A percentile compares a stretch with the other conserved stretches of the same genome.
These are phyloP conservation scores for Anseranas semipalmata DNA, from an alignment of 2,113 vertebrate species.

Conservation along the genomic window DNA sequence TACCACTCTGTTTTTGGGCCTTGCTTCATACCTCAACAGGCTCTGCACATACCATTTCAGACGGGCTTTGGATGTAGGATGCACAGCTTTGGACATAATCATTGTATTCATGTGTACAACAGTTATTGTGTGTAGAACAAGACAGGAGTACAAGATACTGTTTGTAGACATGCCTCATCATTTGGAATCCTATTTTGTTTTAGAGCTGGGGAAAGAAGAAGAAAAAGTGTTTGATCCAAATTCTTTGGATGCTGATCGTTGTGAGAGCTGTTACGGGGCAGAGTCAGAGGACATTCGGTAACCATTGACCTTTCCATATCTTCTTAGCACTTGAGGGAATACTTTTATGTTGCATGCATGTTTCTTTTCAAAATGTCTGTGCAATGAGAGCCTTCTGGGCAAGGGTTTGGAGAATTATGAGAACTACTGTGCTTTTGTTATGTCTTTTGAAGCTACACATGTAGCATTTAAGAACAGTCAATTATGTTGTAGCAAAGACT, in stretches of 20 bases:
- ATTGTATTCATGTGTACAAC: background rate
- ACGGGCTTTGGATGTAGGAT: background rate
- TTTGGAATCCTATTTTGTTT: constrained; percentile 27
- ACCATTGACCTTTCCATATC: constrained; percentile 4
- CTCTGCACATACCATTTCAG: rapidly evolving
- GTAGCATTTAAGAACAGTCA: background rate
- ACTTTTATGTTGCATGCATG: background rate
- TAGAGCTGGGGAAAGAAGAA: constrained; percentile 90
- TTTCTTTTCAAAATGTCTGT: background rate
- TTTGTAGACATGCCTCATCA: background rate
- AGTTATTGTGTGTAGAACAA: background rate
- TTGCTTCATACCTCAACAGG: background rate
- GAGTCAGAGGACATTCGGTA: constrained; percentile 95
- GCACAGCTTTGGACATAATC: background rate
- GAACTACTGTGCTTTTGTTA: constrained; percentile 4
- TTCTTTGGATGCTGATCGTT: constrained; percentile 90
- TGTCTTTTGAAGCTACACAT: background rate
- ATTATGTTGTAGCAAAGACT: background rate
- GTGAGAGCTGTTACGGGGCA: constrained; percentile 97
- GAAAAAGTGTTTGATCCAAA: constrained; percentile 87
- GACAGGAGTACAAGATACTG: background rate
- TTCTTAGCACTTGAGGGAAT: background rate
- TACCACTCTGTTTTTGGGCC: background rate
- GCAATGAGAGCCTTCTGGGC: background rate
- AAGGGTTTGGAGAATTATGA: background rate